Conservation (phyloP, 2,888 invertebrate genomes). For the Empis livida region DNA sequence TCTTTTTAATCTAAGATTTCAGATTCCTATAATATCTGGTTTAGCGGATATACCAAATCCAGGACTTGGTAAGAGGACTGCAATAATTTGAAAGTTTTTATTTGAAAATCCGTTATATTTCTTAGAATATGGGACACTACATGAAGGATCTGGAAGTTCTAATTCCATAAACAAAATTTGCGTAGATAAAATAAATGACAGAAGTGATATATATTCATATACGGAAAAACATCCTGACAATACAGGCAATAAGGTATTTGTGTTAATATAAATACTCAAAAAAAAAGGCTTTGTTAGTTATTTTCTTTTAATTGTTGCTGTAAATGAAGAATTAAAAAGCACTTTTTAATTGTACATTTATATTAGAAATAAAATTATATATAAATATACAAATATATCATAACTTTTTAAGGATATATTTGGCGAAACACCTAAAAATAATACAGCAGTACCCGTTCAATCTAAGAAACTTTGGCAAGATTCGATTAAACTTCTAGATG, state of each 20-base stretch:
- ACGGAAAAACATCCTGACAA: constrained; percentile 78
- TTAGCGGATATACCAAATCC: too few species aligned
- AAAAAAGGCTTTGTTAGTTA: too few species aligned
- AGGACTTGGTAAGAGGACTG: constrained; percentile 13
- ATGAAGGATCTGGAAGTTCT: constrained; percentile 59
- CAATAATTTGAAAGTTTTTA: background rate
- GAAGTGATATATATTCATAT: constrained; percentile 91
- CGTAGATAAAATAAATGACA: constrained; percentile 38
- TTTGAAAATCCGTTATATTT: background rate
- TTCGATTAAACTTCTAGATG: constrained; percentile 73
- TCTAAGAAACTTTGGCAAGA: constrained; percentile 63
- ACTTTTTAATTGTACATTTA: too few species aligned
- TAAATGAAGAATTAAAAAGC: too few species aligned
- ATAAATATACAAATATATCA: background rate
- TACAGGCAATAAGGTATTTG: constrained; percentile 24
- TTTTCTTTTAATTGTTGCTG: too few species aligned
- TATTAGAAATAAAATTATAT: too few species aligned
- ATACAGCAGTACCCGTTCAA: constrained; percentile 34
- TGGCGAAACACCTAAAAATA: constrained; percentile 39
- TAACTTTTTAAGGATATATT: constrained; percentile 38
- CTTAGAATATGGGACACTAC: constrained; percentile 59
- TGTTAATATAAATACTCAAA: too few species aligned
- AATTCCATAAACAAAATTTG: constrained; percentile 34
- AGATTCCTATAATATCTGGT: too few species aligned
- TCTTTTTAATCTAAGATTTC: too few species aligned